These are phyloP conservation scores for Diarsia mendica DNA, from an alignment of 2,888 invertebrate genomes.

Conservation along the genomic window DNA sequence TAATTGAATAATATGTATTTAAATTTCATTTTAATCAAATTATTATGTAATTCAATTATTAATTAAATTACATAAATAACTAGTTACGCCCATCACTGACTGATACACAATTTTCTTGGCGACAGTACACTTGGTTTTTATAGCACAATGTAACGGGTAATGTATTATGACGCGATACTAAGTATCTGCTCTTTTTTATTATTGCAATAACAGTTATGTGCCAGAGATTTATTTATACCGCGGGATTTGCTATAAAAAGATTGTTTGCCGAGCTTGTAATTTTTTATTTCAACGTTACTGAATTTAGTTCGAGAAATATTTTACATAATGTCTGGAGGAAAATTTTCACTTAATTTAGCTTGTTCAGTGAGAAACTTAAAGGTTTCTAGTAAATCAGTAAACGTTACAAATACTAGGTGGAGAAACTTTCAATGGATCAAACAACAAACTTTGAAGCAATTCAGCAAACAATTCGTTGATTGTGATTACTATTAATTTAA, in stretches of 20 bases:
- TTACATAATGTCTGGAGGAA: too few relatives aligned
- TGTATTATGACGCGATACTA: constrained; percentile 62
- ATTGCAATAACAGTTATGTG: constrained; percentile 53
- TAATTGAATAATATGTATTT: too few relatives aligned
- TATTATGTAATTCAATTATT: too few relatives aligned
- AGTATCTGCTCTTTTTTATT: constrained; percentile 58
- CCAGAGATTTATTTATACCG: constrained; percentile 43
- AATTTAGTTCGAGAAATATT: neutral
- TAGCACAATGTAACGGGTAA: constrained; percentile 65
- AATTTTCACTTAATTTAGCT: neutral
- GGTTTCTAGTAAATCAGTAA: neutral
- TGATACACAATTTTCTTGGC: neutral
- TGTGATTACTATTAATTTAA: neutral
- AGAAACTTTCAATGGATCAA: neutral
- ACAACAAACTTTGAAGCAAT: constrained; percentile 1
- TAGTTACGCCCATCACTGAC: too few relatives aligned
- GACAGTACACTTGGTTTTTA: constrained; percentile 64
- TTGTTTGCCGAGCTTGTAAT: constrained; percentile 14
- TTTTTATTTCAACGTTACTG: constrained; percentile 1
- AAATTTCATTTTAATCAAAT: too few relatives aligned
- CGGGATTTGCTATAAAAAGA: constrained; percentile 21
- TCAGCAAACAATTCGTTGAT: neutral
- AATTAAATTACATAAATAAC: too few relatives aligned
- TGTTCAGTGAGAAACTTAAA: neutral
- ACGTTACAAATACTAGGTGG: neutral